These are phyloP conservation scores for Lithophane socia DNA, from an alignment of 2,888 invertebrate species.

Conservation along the genomic window DNA sequence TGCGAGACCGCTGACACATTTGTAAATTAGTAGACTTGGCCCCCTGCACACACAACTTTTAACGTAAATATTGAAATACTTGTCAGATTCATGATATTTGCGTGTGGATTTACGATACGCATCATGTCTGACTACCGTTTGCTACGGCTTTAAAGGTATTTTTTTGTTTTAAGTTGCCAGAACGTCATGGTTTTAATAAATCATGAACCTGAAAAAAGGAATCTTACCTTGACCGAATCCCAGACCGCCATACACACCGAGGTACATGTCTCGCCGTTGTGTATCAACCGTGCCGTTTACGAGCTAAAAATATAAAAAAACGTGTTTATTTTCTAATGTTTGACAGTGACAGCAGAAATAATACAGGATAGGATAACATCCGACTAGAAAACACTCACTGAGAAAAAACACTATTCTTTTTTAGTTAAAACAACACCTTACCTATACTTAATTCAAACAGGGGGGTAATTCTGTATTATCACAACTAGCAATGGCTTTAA, in stretches of 20 bases:
- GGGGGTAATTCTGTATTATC: too few relatives aligned
- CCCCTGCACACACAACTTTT: neutral
- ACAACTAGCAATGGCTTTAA: too few relatives aligned
- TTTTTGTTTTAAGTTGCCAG: neutral
- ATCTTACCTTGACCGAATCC: conserved; percentile 96
- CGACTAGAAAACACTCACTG: neutral
- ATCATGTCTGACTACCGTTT: neutral
- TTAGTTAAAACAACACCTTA: neutral
- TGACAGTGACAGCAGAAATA: neutral
- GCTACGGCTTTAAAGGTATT: neutral
- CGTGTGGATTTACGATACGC: neutral
- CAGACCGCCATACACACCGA: conserved; percentile 96
- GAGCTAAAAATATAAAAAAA: conserved; percentile 68
- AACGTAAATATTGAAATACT: neutral
- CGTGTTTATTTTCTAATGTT: neutral
- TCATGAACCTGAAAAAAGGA: neutral
- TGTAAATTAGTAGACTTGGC: too few relatives aligned
- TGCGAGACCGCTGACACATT: too few relatives aligned
- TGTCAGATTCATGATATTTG: neutral
- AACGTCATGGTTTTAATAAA: conserved; percentile 9
- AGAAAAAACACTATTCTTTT: neutral
- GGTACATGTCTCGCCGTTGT: conserved; percentile 93
- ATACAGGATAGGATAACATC: neutral
- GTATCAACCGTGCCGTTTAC: conserved; percentile 90
- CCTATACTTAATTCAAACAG: neutral